Evolutionary conservation across 2,113 vertebrate species (phyloP), one percentile per base, ranked within the genome.

Genomic region (Trogon melanurus): DNA sequence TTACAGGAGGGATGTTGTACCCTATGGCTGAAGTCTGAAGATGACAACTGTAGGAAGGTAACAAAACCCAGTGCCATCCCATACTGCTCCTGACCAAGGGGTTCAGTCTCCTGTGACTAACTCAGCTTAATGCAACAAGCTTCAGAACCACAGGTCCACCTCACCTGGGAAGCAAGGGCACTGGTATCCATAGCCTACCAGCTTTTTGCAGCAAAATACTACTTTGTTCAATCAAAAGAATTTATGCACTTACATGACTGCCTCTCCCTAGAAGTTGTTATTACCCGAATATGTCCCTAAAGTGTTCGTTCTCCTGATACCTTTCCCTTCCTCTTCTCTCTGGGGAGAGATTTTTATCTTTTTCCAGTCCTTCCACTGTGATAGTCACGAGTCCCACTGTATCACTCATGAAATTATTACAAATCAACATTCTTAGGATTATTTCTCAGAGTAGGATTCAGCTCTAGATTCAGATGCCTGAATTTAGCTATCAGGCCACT

Each of bases 381-480:
- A 66, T 7, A 70, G 54, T 47, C 13, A 16, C 26, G 12, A 89
- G 51, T 84, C 86, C 72, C 93, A 78, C 51, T 71, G 27, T 4
- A 81, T 69, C 65, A 84, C 53, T 95, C 58, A 83, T 17, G n/a
- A 71, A 91, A 91, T 34, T 56, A 85, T 9, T 71, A 67, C 32
- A 71, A 41, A 80, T 61, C 61, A 54, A 84, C 69, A 91, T 81
- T 85, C 48, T 85, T 75, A 12, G 44, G n/a, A 90, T 85, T 93
- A 95, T 83, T 91, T 91, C 72, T 95, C 65, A 74, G 36, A 78
- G 51, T 11, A 89, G n/a, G 47, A 80, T 74, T 74, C 86, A 73
- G 47, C 16, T 69, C 62, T 48, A 48, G 50, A 79, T 69, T 53
- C 36, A 84, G 51, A 92, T 30, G 44, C 5, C 58, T 85, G 74